Conservation (phyloP, 2,113 vertebrate genomes). For the Sisor rabdophorus region DNA sequence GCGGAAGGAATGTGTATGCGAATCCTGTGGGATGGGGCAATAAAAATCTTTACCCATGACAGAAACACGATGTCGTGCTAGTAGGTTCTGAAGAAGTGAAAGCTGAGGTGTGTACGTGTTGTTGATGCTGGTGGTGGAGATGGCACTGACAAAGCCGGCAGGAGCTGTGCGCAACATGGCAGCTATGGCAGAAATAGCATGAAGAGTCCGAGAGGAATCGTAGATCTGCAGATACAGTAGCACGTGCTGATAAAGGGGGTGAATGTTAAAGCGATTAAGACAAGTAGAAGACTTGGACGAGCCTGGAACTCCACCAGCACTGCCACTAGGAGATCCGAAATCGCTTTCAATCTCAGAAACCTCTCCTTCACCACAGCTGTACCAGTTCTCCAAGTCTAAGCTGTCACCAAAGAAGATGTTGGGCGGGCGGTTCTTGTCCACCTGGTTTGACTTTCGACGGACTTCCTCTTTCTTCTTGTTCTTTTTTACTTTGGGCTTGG, state of each 20-base stretch:
- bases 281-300: slow-evolving; percentile 70
- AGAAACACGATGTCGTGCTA: slow-evolving; percentile 93
- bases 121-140: slow-evolving; percentile 96
- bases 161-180: slow-evolving; percentile 90
- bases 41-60: slow-evolving; percentile 99
- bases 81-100: slow-evolving; percentile 90
- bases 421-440: slow-evolving; percentile 81
- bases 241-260: slow-evolving; percentile 94
- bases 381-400: slow-evolving; percentile 97
- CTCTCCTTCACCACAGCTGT: slow-evolving; percentile 96
- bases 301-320: slow-evolving; percentile 38
- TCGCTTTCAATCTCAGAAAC: slow-evolving; percentile 98
- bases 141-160: slow-evolving; percentile 89
- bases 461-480: slow-evolving; percentile 86
- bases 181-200: slow-evolving; percentile 88
- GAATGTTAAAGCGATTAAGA: slow-evolving; percentile 80
- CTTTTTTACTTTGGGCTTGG: slow-evolving; percentile 94
- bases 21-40: slow-evolving; percentile 91
- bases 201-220: slow-evolving; percentile 91
- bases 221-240: slow-evolving; percentile 96
- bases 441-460: slow-evolving; percentile 77
- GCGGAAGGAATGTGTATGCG: slow-evolving; percentile 88
- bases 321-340: slow-evolving; percentile 80
- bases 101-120: slow-evolving; percentile 95
- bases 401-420: slow-evolving; percentile 94